Base-by-base conservation (phyloP, 2,888 invertebrate genomes). In the Eristalinus sepulchralis region DNA sequence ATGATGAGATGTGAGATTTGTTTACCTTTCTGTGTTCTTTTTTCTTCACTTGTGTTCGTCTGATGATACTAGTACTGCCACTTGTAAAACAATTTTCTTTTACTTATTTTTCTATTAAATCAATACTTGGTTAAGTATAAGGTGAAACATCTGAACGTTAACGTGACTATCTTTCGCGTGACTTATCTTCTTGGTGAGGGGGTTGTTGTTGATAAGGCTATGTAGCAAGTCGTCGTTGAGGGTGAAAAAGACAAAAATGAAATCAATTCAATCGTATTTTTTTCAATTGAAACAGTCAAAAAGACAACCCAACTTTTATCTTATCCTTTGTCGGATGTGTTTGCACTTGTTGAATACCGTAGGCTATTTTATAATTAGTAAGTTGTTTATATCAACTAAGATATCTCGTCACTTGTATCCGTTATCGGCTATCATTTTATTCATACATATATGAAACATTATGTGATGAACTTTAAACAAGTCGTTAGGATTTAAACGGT, bases 241-340 rank as follows among this genome's bases (percentile, higher is more conserved):
- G 34, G 71, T 59, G 31, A n/a, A 39, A 27, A 20, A 24, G 47
- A 33, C 13, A 33, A n/a, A 31, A n/a, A 8, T 34, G 1, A 20
- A 27, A 55, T 17, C 59, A 53, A 47, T 31, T 39, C 39, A 66
- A 76, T 67, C 62, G 67, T 80, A 60, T 77, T 64, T 6, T 62
- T 72, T 81, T 85, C 67, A 57, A 55, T 71, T 66, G 76, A 81
- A 81, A 39, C 47, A 53, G 53, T 33, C 59, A 67, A 31, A 17
- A 34, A 67, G 70, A 3, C 13, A 63, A 24, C 72, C 55, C 53
- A n/a, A 81, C 55, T 85, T 17, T 17, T 81, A 85, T 81, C 77
- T 81, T 77, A 81, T 81, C 72, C 85, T 85, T 80, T 73, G 34
- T 68, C 77, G 81, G 81, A 85, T 81, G 81, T 85, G 72, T 81